These are phyloP conservation scores for Chaitophorus viminalis DNA, from an alignment of 2,888 invertebrate genomes.

Conservation along the genomic window DNA sequence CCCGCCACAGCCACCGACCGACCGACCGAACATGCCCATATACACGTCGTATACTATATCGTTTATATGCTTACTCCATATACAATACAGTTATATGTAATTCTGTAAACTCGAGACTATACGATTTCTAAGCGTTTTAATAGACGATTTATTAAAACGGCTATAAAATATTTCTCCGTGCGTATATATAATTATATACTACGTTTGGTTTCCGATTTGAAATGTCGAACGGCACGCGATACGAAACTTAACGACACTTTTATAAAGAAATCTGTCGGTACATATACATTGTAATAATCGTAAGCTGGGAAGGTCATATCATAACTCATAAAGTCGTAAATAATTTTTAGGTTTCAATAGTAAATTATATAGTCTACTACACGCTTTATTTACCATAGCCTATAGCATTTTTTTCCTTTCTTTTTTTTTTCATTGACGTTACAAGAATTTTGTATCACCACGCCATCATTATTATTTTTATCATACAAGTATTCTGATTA, in stretches of 20 bases:
- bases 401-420: neutral
- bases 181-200: neutral
- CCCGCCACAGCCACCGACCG: neutral
- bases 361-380: neutral
- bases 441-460: neutral
- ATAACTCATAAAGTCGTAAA: too few species aligned
- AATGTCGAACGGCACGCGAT: conserved; percentile 31
- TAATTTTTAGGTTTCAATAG: conserved; percentile 24
- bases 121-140: neutral
- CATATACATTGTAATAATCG: neutral
- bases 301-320: neutral
- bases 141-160: conserved; percentile 26
- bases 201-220: conserved; percentile 17
- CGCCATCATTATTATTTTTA: neutral
- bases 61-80: neutral
- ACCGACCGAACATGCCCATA: neutral
- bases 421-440: neutral
- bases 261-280: conserved; percentile 25
- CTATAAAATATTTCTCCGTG: conserved; percentile 26
- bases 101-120: neutral
- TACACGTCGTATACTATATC: neutral
- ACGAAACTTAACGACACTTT: conserved; percentile 40
- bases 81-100: conserved; percentile 9
- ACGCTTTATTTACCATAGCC: neutral
- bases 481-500: neutral